Percentiles rank a stretch among this genome's conserved stretches.
These are phyloP conservation scores for Brenthis ino DNA, from an alignment of 2,888 invertebrate genomes.

Conservation along the genomic window DNA sequence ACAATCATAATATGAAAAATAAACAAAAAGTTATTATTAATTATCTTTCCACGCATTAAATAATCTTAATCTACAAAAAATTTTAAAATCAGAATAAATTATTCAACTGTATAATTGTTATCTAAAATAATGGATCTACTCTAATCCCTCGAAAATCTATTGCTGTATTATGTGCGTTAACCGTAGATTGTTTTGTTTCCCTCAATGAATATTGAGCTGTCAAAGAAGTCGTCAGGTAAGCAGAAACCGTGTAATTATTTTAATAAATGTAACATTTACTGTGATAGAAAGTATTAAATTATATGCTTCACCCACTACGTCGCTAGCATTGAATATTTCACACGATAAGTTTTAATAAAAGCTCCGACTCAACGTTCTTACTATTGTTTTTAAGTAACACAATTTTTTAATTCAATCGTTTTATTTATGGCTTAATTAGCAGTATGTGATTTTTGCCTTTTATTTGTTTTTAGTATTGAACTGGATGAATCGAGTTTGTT, in stretches of 20 bases:
- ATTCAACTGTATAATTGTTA: slow-evolving; percentile 9
- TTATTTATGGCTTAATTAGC: slow-evolving; percentile 2
- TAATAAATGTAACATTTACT: slow-evolving; percentile 60
- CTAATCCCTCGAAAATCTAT: slow-evolving; percentile 10
- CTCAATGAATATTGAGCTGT: slow-evolving; percentile 70
- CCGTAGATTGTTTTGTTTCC: slow-evolving; percentile 49
- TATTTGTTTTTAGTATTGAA: no score
- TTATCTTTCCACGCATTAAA: background rate
- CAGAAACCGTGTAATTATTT: slow-evolving; percentile 69
- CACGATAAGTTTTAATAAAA: slow-evolving; percentile 65
- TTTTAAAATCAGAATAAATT: background rate
- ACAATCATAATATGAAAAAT: no score
- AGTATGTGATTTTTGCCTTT: no score
- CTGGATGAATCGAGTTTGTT: no score
- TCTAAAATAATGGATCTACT: background rate
- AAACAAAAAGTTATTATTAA: no score
- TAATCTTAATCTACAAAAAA: background rate
- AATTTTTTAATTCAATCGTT: background rate
- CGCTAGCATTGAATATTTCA: slow-evolving; percentile 58
- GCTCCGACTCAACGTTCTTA: slow-evolving; percentile 55
- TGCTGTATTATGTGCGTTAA: slow-evolving; percentile 12
- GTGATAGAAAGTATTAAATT: slow-evolving; percentile 74
- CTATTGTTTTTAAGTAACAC: slow-evolving; percentile 55
- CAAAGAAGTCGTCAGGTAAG: slow-evolving; percentile 66
- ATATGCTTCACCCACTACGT: slow-evolving; percentile 59